These are phyloP conservation scores for Nerophis lumbriciformis DNA, from an alignment of 2,113 vertebrate genomes.

Conservation along the genomic window DNA sequence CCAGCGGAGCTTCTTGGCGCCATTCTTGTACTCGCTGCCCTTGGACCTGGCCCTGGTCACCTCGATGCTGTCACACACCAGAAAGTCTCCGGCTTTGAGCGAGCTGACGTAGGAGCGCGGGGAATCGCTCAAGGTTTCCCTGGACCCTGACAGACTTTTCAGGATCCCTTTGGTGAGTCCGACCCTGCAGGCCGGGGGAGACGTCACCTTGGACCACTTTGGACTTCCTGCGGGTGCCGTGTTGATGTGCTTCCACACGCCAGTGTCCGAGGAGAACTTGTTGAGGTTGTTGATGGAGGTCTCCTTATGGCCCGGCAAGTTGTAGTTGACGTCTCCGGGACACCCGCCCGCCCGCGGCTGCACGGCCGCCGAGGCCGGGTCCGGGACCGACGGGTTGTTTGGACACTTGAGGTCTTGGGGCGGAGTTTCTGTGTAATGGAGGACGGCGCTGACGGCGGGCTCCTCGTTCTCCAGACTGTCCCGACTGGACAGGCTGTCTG, in stretches of 20 bases:
- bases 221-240: conserved; percentile 28
- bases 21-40: conserved; percentile 56
- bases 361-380: not conserved
- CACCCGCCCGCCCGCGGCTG: not conserved
- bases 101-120: conserved; percentile 55
- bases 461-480: conserved; percentile 86
- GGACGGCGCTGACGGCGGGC: conserved; percentile 9
- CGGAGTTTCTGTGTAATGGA: not conserved
- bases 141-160: conserved; percentile 78
- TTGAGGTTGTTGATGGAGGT: conserved; percentile 50
- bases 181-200: conserved; percentile 46
- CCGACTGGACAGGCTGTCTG: conserved; percentile 76
- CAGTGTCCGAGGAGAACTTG: conserved; percentile 30
- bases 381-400: not conserved
- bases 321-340: conserved; percentile 18
- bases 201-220: conserved; percentile 37
- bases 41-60: conserved; percentile 72
- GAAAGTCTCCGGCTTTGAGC: conserved; percentile 62
- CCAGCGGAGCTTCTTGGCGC: conserved; percentile 79
- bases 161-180: conserved; percentile 80
- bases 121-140: conserved; percentile 32
- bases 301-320: conserved; percentile 26
- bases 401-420: not conserved
- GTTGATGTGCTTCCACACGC: conserved; percentile 42
- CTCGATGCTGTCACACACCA: conserved; percentile 85